These are phyloP conservation scores for Heteronetta atricapilla DNA, from an alignment of 2,113 vertebrate species.

Conservation along the genomic window DNA sequence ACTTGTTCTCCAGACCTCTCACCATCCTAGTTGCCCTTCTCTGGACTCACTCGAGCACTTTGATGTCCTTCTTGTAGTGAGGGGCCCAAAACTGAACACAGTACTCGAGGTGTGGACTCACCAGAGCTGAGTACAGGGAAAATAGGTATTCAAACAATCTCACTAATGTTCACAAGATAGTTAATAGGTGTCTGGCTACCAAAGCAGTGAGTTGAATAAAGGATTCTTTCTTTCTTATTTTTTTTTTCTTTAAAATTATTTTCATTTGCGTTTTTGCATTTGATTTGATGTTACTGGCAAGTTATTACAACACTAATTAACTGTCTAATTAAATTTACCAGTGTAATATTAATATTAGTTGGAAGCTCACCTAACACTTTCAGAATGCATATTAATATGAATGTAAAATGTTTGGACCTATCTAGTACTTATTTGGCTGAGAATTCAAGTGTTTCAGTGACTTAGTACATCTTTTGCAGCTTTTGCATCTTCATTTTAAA, in stretches of 20 bases:
- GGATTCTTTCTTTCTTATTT: neutral
- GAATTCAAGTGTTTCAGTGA: neutral
- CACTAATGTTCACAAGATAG: neutral
- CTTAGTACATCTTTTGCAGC: neutral
- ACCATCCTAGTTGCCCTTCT: too few species aligned
- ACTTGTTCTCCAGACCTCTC: too few species aligned
- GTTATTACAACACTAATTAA: neutral
- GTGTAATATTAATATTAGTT: neutral
- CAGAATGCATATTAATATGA: neutral
- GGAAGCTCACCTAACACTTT: neutral
- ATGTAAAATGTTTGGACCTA: neutral
- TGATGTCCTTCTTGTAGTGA: too few species aligned
- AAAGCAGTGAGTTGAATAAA: neutral
- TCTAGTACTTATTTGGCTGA: neutral
- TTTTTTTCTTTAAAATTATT: neutral
- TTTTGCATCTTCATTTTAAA: neutral
- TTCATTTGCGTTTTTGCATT: neutral
- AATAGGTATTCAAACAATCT: neutral
- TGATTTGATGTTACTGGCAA: neutral
- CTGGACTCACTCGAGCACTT: too few species aligned
- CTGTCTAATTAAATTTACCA: neutral
- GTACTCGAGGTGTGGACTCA: too few species aligned
- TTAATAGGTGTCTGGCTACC: neutral
- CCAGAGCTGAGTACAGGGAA: too few species aligned
- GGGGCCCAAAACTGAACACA: too few species aligned